phyloP scores from a whole-genome alignment of 2,113 vertebrate genomes.

The Numida meleagris region DNA sequence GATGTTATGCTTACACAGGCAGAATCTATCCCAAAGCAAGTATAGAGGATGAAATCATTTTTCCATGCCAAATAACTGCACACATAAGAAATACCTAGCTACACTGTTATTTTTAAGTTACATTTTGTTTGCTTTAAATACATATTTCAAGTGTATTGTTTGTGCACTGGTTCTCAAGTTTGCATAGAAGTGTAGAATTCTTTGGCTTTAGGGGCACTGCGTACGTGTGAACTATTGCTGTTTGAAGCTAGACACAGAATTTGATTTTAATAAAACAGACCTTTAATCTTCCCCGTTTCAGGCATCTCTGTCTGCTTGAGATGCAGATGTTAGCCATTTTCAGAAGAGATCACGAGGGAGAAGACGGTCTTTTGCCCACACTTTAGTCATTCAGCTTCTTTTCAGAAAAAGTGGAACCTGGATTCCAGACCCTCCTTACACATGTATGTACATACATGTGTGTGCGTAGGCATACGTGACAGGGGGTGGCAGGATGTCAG shows the following conservation, averaged over 20 bases:
- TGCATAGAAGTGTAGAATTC: neutral
- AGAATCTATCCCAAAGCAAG: neutral
- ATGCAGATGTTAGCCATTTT: neutral
- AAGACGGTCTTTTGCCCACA: neutral
- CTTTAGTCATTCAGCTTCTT: neutral
- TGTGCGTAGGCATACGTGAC: rapidly evolving
- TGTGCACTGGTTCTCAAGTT: neutral
- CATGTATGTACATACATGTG: neutral
- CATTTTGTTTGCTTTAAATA: neutral
- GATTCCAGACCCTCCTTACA: neutral
- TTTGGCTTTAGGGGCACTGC: neutral
- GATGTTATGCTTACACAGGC: neutral
- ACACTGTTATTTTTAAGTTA: neutral
- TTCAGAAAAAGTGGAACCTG: neutral
- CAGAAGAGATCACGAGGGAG: neutral
- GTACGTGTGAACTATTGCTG: neutral
- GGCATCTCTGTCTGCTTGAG: neutral
- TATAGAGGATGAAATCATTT: neutral
- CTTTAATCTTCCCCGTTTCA: neutral
- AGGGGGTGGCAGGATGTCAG: neutral
- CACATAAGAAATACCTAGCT: neutral
- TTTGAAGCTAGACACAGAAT: neutral
- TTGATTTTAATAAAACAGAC: neutral
- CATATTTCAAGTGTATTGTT: neutral
- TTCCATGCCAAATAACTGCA: neutral